A percentile compares a stretch with the other conserved stretches of the same genome.
phyloP scores from a whole-genome alignment of 1,140 invertebrate species.

The Zelostemma sp. region DNA sequence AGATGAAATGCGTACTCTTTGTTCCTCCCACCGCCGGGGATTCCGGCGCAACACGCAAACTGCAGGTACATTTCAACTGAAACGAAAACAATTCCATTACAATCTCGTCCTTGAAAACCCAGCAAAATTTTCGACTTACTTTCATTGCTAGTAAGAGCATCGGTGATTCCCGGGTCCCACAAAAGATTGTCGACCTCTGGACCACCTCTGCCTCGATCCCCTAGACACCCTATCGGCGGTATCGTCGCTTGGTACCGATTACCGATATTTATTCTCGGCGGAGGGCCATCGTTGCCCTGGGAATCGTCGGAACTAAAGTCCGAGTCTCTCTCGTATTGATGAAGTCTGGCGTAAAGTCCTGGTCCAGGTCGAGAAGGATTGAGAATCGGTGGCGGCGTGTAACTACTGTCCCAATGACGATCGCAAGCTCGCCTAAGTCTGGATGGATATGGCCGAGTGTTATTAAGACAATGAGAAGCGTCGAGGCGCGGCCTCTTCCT shows the following conservation, averaged over 20 bases:
- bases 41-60: conserved; percentile 91
- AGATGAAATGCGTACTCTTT: conserved; percentile 95
- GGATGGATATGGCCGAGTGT: conserved; percentile 72
- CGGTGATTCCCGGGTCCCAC: conserved; percentile 87
- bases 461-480: conserved; percentile 69
- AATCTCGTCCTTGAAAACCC: neutral
- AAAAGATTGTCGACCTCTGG: conserved; percentile 79
- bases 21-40: conserved; percentile 91
- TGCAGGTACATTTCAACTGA: conserved; percentile 89
- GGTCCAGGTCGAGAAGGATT: conserved; percentile 89
- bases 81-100: conserved; percentile 41
- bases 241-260: conserved; percentile 89
- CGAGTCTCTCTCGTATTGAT: conserved; percentile 64
- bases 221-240: conserved; percentile 73
- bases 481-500: conserved; percentile 77
- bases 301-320: conserved; percentile 68
- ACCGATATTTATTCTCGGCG: conserved; percentile 89
- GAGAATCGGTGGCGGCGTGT: conserved; percentile 93
- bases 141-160: conserved; percentile 80
- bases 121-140: conserved; percentile 68
- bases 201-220: conserved; percentile 63
- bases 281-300: conserved; percentile 67
- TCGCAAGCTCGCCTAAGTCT: conserved; percentile 72
- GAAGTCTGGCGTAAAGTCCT: conserved; percentile 81
- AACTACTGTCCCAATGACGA: conserved; percentile 76